phyloP scores from a whole-genome alignment of 1,140 invertebrate species.

The Sitophilus oryzae region DNA sequence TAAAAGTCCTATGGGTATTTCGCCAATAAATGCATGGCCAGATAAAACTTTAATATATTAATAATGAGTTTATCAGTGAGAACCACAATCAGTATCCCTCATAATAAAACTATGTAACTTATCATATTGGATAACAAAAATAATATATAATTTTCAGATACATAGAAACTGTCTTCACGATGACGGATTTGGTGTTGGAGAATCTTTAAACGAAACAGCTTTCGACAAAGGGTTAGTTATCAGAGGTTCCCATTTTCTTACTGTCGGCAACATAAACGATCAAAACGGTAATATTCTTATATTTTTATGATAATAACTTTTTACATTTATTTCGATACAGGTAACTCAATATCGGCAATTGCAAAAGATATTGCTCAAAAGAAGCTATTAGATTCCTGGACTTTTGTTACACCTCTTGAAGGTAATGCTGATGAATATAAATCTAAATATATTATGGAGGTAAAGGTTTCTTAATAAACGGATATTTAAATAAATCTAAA shows the following conservation, averaged over 20 bases:
- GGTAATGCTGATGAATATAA: conserved; percentile 45
- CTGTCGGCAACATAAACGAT: conserved; percentile 44
- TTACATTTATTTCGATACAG: conserved; percentile 6
- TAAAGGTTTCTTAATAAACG: conserved; percentile 35
- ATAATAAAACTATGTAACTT: no score
- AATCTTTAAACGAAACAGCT: conserved; percentile 85
- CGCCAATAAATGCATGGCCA: no score
- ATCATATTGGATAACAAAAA: no score
- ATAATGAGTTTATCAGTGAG: no score
- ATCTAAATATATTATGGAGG: conserved; percentile 43
- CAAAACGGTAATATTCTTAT: conserved; percentile 16
- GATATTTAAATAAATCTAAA: neutral
- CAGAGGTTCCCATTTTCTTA: conserved; percentile 67
- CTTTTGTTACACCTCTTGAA: conserved; percentile 43
- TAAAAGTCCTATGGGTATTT: no score
- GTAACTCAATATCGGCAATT: conserved; percentile 26
- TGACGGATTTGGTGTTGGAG: conserved; percentile 88
- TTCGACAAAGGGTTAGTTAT: conserved; percentile 72
- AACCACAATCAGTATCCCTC: no score
- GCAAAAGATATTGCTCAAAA: conserved; percentile 40
- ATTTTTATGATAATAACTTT: neutral
- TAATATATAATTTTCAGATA: conserved; percentile 55
- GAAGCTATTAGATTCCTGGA: conserved; percentile 46
- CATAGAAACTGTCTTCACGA: conserved; percentile 82
- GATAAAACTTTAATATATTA: no score